A percentile compares a stretch with the other conserved stretches of the same genome.
These are phyloP conservation scores for Piscicola geometra DNA, from an alignment of 2,888 invertebrate genomes.

Conservation along the genomic window DNA sequence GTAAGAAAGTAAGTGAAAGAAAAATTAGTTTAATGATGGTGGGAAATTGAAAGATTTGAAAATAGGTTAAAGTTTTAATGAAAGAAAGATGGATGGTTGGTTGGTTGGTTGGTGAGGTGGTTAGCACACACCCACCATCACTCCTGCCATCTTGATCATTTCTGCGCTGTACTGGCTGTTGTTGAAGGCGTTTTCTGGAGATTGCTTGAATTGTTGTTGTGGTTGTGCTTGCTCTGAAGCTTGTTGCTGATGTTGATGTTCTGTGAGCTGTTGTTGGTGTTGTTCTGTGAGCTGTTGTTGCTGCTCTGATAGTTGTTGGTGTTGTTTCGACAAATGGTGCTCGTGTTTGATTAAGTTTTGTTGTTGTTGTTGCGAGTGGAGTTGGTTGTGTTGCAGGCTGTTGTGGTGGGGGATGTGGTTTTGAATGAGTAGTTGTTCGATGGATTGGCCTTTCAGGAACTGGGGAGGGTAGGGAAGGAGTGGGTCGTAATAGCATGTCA, in stretches of 20 bases:
- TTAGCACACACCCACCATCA: constrained; percentile 9
- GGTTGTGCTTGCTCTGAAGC: neutral
- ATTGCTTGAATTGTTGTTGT: neutral
- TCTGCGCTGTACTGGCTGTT: constrained; percentile 3
- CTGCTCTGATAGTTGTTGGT: neutral
- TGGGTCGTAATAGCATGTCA: neutral
- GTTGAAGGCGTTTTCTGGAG: neutral
- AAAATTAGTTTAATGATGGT: too few relatives aligned
- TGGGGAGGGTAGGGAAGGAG: neutral
- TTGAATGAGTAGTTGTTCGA: constrained; percentile 3
- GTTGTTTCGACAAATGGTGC: neutral
- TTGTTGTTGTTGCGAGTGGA: neutral
- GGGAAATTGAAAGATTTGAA: too few relatives aligned
- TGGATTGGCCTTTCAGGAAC: neutral
- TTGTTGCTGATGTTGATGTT: neutral
- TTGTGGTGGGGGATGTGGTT: neutral
- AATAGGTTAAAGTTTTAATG: too few relatives aligned
- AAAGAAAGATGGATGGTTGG: too few relatives aligned
- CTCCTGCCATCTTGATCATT: neutral
- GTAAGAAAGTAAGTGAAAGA: too few relatives aligned
- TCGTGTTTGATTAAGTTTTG: too few relatives aligned
- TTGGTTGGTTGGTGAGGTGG: too few relatives aligned
- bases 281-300: neutral
- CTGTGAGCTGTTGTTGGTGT: neutral
- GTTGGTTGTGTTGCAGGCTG: neutral